Percentiles rank a stretch among this genome's conserved stretches.
Conservation (phyloP, 2,888 invertebrate species). For the Drosophila antonietae region DNA sequence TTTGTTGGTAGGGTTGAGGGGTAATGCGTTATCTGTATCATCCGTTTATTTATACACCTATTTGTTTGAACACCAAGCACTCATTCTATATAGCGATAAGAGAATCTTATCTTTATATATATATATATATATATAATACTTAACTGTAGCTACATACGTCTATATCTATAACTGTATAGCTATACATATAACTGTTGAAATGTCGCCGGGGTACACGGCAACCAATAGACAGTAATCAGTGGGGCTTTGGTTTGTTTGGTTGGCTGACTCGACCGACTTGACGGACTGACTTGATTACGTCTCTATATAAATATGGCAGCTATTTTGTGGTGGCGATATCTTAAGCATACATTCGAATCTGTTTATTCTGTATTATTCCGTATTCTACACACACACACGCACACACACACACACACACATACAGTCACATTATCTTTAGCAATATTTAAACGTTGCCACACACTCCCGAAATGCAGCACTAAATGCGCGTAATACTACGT, state of each 20-base stretch:
- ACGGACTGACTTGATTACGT: conserved; percentile 77
- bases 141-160: conserved; percentile 29
- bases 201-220: conserved; percentile 23
- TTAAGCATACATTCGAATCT: conserved; percentile 66
- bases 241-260: conserved; percentile 44
- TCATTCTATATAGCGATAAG: conserved; percentile 52
- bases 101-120: conserved; percentile 61
- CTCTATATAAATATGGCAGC: conserved; percentile 80
- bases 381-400: conserved; percentile 26
- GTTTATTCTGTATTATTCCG: conserved; percentile 37
- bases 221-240: conserved; percentile 72
- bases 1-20: background rate
- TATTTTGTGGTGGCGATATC: conserved; percentile 68
- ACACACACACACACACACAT: conserved; percentile 3
- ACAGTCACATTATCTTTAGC: conserved; percentile 55
- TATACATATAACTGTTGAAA: conserved; percentile 38
- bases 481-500: conserved; percentile 28
- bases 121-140: conserved; percentile 32
- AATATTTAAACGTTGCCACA: conserved; percentile 66
- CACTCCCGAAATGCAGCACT: conserved; percentile 39
- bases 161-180: conserved; percentile 18
- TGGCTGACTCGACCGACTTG: conserved; percentile 32
- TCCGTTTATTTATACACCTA: conserved; percentile 78
- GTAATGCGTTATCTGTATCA: conserved; percentile 50
- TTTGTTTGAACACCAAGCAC: conserved; percentile 78